phyloP scores from a whole-genome alignment of 2,888 invertebrate species.

The Opisthograptis luteolata region DNA sequence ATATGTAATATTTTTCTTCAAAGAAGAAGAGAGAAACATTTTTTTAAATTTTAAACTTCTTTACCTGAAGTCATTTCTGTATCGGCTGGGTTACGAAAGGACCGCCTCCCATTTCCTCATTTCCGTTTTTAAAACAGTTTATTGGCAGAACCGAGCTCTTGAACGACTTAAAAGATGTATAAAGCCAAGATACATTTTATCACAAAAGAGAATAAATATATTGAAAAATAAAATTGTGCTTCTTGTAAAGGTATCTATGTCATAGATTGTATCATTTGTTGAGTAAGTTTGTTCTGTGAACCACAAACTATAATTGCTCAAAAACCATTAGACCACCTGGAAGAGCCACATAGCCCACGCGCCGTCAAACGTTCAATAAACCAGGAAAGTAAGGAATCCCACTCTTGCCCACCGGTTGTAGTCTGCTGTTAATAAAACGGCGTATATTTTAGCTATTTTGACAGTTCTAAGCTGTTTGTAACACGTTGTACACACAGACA shows the following conservation, averaged over 20 bases:
- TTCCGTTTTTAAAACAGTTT: not conserved
- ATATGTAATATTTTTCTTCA: too few relatives aligned
- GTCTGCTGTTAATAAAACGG: constrained; percentile 80
- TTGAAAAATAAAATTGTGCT: too few relatives aligned
- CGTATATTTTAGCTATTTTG: constrained; percentile 82
- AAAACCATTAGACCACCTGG: constrained; percentile 62
- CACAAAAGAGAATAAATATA: too few relatives aligned
- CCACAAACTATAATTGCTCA: constrained; percentile 56
- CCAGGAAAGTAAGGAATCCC: constrained; percentile 76
- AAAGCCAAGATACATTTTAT: too few relatives aligned
- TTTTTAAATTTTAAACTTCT: too few relatives aligned
- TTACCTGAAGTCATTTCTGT: too few relatives aligned
- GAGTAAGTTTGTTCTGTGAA: not conserved
- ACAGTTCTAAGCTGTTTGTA: constrained; percentile 79
- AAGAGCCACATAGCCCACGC: constrained; percentile 65
- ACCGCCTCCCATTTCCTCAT: not conserved
- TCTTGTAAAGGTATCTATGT: too few relatives aligned
- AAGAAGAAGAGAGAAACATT: too few relatives aligned
- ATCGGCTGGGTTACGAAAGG: too few relatives aligned
- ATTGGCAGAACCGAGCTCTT: too few relatives aligned
- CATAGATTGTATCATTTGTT: not conserved
- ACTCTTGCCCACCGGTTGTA: constrained; percentile 78
- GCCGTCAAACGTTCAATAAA: constrained; percentile 66
- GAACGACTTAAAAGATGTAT: too few relatives aligned
- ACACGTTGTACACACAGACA: constrained; percentile 55